Conservation (phyloP, 2,797 vertebrate species). For the Melanotaenia parkinsoni region DNA sequence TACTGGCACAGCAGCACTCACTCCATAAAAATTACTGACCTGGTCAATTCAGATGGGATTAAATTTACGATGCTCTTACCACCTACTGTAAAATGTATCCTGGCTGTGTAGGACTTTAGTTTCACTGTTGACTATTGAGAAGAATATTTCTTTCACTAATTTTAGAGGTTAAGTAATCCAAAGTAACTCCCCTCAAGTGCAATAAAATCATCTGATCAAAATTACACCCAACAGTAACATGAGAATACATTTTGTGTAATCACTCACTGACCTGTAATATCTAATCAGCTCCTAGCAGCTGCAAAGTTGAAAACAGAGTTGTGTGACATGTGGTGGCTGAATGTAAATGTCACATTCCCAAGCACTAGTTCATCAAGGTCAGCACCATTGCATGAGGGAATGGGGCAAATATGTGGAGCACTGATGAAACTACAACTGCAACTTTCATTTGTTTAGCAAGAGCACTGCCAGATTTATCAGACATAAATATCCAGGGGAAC, state of each 20-base stretch:
- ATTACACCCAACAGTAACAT: not conserved
- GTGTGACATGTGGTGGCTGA: conserved; percentile 51
- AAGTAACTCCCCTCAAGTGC: not conserved
- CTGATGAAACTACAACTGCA: conserved; percentile 68
- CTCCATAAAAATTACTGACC: conserved; percentile 36
- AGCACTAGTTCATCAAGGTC: conserved; percentile 71
- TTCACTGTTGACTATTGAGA: not conserved
- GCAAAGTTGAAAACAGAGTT: conserved; percentile 41
- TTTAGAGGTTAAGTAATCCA: not conserved
- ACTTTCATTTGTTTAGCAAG: conserved; percentile 73
- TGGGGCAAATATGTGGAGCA: conserved; percentile 36
- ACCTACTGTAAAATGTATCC: conserved; percentile 2
- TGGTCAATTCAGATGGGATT: conserved; percentile 8
- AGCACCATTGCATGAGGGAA: conserved; percentile 40
- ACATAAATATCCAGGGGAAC: conserved; percentile 68
- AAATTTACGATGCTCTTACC: not conserved
- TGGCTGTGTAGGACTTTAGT: not conserved
- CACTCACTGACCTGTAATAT: conserved; percentile 25
- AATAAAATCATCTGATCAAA: conserved; percentile 12
- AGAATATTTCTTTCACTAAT: not conserved
- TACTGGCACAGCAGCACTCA: conserved; percentile 14
- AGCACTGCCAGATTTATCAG: conserved; percentile 66
- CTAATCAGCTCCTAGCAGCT: conserved; percentile 33
- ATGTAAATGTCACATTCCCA: conserved; percentile 67
- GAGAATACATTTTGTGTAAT: conserved; percentile 7